Base-by-base conservation (phyloP, 1,140 invertebrate genomes). In the Sarcophaga peregrina region DNA sequence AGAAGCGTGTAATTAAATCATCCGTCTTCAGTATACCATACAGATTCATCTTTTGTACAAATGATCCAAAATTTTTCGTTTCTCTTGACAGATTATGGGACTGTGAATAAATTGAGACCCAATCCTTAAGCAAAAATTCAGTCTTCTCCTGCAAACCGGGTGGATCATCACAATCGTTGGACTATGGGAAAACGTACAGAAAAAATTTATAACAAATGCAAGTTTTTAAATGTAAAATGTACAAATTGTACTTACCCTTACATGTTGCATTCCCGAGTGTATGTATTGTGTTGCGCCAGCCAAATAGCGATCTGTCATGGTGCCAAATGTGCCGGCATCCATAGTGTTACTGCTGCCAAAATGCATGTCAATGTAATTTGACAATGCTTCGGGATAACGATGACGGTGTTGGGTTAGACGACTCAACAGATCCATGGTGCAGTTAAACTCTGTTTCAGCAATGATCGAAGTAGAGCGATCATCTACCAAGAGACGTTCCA, bases 1-100 rank as follows among this genome's bases (percentile, higher is more conserved):
- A 99, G 91, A 99, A 99, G 83, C 98, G 91, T 0, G 97, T 98
- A 81, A 99, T 98, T 83, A 98, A 93, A 89, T 99, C 98, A 87
- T 99, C 99, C 0, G 97, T 98, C 90, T 99, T 99, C 13, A 99
- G 91, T 75, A 99, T 98, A 5, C 98, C 98, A 85, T 98, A 97
- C 83, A 96, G 93, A 87, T 98, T 98, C 97, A 99, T 98, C 90
- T 98, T 94, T 87, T 98, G 96, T 0, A 99, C 97, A 91, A 99
- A 98, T 78, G 96, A 91, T 52, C 96, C 94, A 88, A 99, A 99
- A n/a, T 98, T 96, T 87, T 98, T 98, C 7, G 97, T 96, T 90
- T 99, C 98, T 68, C 96, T 93, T 0, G 95, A 94, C 15, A 95
- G 93, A 15, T 93, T 92, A 84, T 91, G 92, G 0, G 92, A 92